Percentiles rank a stretch among this genome's conserved stretches.
phyloP scores from a whole-genome alignment of 2,888 invertebrate species.

The Macaria notata region DNA sequence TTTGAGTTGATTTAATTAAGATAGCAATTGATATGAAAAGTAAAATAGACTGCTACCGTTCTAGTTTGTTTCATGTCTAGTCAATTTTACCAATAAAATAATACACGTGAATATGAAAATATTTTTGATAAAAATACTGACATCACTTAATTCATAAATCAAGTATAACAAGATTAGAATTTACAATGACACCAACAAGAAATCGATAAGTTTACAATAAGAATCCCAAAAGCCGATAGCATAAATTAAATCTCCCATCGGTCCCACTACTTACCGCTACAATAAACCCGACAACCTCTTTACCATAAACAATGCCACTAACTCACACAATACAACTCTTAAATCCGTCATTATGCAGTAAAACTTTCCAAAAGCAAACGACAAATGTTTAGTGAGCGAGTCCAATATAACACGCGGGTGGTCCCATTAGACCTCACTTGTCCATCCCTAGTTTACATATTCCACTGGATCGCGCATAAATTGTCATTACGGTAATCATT shows the following conservation, averaged over 20 bases:
- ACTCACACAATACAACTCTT: slow-evolving; percentile 22
- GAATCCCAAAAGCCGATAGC: slow-evolving; percentile 3
- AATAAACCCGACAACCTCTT: slow-evolving; percentile 23
- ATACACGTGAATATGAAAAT: no score
- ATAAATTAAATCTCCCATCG: slow-evolving; percentile 15
- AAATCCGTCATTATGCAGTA: slow-evolving; percentile 35
- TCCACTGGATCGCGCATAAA: slow-evolving; percentile 69
- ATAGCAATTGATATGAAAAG: no score
- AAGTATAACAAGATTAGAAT: no score
- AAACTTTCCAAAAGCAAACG: slow-evolving; percentile 38
- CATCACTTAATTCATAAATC: neutral
- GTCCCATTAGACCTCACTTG: slow-evolving; percentile 66
- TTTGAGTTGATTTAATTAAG: neutral
- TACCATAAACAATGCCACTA: slow-evolving; percentile 27
- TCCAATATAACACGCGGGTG: slow-evolving; percentile 58
- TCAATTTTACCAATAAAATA: no score
- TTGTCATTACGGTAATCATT: slow-evolving; percentile 77
- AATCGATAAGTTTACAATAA: slow-evolving; percentile 6
- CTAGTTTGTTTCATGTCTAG: no score
- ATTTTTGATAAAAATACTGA: no score
- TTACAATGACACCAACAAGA: no score
- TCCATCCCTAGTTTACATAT: slow-evolving; percentile 71
- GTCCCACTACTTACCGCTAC: slow-evolving; percentile 8
- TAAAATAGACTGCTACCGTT: no score
- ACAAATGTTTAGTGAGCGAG: slow-evolving; percentile 37